Evolutionary conservation across 2,888 invertebrate genomes (phyloP).

Genomic region (Meiosimyza platycephala): DNA sequence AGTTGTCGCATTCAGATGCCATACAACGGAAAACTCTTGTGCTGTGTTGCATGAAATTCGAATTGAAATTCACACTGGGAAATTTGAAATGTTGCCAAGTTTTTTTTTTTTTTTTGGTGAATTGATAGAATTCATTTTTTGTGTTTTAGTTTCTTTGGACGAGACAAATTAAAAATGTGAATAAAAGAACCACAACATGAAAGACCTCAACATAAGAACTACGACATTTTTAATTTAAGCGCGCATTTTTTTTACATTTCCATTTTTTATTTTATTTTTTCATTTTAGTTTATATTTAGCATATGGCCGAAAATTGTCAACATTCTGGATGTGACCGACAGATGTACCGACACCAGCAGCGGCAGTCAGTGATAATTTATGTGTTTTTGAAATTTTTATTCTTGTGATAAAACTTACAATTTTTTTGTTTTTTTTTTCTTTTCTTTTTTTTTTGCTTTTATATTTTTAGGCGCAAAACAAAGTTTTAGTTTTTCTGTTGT

Average conservation of each 20-base stretch:
- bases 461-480: slow-evolving; percentile 30
- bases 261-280: not conserved
- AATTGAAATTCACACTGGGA: not conserved
- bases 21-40: slow-evolving; percentile 6
- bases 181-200: too few relatives aligned
- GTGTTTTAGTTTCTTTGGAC: not conserved
- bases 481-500: slow-evolving; percentile 41
- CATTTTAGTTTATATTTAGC: not conserved
- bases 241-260: not conserved
- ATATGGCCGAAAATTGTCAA: slow-evolving; percentile 9
- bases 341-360: too few relatives aligned
- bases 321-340: not conserved
- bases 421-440: not conserved
- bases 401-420: slow-evolving; percentile 14
- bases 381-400: not conserved
- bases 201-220: not conserved
- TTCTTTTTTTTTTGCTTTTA: slow-evolving; percentile 17
- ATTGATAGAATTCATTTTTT: slow-evolving; percentile 3
- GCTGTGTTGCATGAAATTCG: not conserved
- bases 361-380: not conserved
- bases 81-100: slow-evolving; percentile 26
- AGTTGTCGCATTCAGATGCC: too few relatives aligned
- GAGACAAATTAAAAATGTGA: too few relatives aligned
- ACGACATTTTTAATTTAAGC: not conserved
- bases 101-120: not conserved